Evolutionary conservation across 2,113 vertebrate genomes (phyloP).

Genomic region (Pelmatolapia mariae): DNA sequence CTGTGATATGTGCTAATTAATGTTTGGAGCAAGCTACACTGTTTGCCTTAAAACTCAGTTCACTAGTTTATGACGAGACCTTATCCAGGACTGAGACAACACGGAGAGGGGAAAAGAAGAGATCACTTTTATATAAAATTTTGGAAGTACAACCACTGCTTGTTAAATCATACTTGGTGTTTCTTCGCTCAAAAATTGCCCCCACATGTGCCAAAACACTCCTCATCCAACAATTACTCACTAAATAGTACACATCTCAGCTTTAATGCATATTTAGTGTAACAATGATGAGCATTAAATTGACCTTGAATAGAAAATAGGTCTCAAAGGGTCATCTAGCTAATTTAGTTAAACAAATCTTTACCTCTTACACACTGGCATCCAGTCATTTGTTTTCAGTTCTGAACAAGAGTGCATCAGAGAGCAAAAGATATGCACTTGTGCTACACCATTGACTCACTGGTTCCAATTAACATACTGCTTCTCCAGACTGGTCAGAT

Average conservation of each 20-base stretch:
- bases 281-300: background rate
- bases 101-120: background rate
- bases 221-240: background rate
- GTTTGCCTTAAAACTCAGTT: background rate
- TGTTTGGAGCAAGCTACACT: background rate
- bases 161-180: background rate
- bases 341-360: background rate
- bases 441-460: constrained; percentile 18
- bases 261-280: background rate
- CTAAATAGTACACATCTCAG: accelerated
- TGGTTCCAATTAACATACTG: constrained; percentile 43
- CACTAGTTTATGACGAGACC: background rate
- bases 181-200: accelerated
- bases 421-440: background rate
- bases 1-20: background rate
- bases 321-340: background rate
- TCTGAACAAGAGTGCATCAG: background rate
- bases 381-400: background rate
- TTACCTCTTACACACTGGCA: background rate
- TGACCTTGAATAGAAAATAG: background rate
- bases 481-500: constrained; percentile 16
- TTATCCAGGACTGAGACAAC: background rate
- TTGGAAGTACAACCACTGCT: background rate
- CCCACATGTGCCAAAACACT: background rate
- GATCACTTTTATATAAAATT: background rate